Conservation (phyloP, 2,797 vertebrate species). For the Myotis myotis region DNA sequence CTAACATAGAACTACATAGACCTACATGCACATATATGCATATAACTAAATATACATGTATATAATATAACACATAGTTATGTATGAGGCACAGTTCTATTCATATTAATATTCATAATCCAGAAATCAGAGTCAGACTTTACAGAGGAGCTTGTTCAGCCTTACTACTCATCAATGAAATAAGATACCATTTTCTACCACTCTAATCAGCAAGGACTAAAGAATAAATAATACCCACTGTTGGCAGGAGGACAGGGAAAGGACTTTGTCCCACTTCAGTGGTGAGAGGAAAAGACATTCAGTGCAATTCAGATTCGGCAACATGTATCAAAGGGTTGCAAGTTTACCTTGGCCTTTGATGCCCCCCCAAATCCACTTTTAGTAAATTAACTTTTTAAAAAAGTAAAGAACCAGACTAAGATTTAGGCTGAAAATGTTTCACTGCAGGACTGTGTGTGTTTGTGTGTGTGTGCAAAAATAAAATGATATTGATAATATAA, state of each 20-base stretch:
- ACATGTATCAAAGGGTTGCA: not conserved
- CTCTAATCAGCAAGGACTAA: conserved; percentile 67
- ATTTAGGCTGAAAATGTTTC: not conserved
- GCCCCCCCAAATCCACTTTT: not conserved
- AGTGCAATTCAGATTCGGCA: conserved; percentile 2
- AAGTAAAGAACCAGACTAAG: not conserved
- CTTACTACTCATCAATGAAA: conserved; percentile 63
- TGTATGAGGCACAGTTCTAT: not conserved
- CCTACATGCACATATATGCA: not conserved
- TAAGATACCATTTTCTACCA: conserved; percentile 40
- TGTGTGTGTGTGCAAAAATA: not conserved
- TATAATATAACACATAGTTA: not conserved
- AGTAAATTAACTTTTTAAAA: conserved; percentile 8
- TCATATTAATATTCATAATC: conserved; percentile 50
- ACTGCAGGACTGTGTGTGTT: not conserved
- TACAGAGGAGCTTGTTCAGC: conserved; percentile 34
- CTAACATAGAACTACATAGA: not conserved
- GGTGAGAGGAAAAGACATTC: not conserved
- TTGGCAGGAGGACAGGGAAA: conserved; percentile 59
- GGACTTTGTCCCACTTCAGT: conserved; percentile 3
- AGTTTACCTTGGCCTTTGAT: conserved; percentile 40
- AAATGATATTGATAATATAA: not conserved
- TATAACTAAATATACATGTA: not conserved
- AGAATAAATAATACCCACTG: conserved; percentile 55
- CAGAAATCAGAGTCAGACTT: not conserved